These are phyloP conservation scores for Hyperopisus bebe DNA, from an alignment of 2,113 vertebrate genomes.

Conservation along the genomic window DNA sequence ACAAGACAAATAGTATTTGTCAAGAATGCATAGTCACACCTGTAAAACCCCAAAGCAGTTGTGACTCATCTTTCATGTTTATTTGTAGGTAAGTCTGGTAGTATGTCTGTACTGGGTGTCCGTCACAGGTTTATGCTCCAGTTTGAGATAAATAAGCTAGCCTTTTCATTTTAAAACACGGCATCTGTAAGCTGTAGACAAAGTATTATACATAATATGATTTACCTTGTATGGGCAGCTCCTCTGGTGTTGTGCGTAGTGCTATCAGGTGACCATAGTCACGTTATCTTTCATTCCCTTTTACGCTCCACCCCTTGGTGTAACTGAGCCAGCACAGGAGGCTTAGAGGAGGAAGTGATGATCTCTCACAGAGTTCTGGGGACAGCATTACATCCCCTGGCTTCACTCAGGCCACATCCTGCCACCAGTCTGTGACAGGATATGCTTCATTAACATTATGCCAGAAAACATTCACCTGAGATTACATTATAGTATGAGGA, in stretches of 20 bases:
- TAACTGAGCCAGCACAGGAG: neutral
- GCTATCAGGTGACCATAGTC: neutral
- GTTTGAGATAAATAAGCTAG: neutral
- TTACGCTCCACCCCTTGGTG: neutral
- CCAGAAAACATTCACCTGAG: neutral
- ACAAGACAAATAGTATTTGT: neutral
- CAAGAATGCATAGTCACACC: neutral
- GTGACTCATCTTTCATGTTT: no score
- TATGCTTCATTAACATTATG: neutral
- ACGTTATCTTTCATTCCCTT: neutral
- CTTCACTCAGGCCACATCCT: neutral
- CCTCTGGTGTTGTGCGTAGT: neutral
- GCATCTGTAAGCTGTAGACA: neutral
- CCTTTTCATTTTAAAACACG: neutral
- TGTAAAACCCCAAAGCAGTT: neutral
- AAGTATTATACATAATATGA: neutral
- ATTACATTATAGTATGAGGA: neutral
- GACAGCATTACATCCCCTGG: neutral
- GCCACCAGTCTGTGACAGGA: neutral
- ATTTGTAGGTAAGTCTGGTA: neutral
- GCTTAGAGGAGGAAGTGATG: neutral
- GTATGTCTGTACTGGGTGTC: neutral
- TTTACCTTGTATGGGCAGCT: neutral
- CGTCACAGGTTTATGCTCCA: neutral
- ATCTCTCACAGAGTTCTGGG: neutral